These are phyloP conservation scores for Eucidaris tribuloides DNA, from an alignment of 35 echinoderm and acorn worm species.

Conservation along the genomic window DNA sequence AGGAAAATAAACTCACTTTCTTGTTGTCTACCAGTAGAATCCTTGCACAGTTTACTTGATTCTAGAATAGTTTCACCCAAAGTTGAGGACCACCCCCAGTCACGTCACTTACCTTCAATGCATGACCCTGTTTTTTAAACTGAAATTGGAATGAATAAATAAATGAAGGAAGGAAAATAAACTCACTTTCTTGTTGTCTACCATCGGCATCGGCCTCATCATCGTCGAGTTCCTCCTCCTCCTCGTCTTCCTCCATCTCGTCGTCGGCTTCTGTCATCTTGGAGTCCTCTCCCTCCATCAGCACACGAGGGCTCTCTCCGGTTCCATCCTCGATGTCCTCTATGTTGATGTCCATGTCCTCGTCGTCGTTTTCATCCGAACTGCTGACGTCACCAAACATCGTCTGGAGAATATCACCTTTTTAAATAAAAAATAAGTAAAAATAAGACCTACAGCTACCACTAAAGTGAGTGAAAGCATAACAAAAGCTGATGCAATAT, in stretches of 20 bases:
- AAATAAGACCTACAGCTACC: too few species aligned
- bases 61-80: too few species aligned
- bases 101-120: too few species aligned
- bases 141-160: too few species aligned
- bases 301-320: background rate
- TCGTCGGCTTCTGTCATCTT: constrained; percentile 34
- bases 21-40: background rate
- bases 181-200: constrained; percentile 19
- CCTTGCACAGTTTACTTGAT: too few species aligned
- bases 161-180: too few species aligned
- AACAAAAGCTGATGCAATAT: too few species aligned
- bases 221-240: constrained; percentile 23
- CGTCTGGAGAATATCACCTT: constrained; percentile 67
- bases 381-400: constrained; percentile 91
- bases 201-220: constrained; percentile 36
- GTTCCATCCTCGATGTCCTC: constrained; percentile 55
- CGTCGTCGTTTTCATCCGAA: constrained; percentile 86
- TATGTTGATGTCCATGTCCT: constrained; percentile 53
- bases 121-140: background rate
- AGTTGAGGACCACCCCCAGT: too few species aligned
- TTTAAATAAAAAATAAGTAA: too few species aligned
- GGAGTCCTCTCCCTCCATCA: constrained; percentile 28
- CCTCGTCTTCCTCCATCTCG: constrained; percentile 17
- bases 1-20: background rate
- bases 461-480: too few species aligned